phyloP scores from a whole-genome alignment of 2,797 vertebrate species.

The Okamejei kenojei region DNA sequence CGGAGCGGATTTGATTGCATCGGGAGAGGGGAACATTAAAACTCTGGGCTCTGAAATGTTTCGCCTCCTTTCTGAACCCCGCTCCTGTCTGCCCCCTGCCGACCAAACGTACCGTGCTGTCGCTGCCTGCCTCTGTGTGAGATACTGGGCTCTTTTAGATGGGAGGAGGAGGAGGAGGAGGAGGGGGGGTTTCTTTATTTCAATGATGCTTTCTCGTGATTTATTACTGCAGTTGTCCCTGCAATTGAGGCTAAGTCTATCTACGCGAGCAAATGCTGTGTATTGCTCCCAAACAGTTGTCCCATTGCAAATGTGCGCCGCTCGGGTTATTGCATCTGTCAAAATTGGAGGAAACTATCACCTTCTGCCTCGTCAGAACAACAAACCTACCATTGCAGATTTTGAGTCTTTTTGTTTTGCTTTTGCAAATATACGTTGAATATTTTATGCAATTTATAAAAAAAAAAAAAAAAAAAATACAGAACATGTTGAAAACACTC shows the following conservation, averaged over 20 bases:
- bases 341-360: neutral
- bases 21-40: neutral
- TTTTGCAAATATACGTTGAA: neutral
- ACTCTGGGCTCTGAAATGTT: neutral
- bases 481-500: no score
- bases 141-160: neutral
- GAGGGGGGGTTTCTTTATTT: neutral
- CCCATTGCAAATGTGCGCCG: neutral
- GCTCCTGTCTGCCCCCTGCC: slow-evolving; percentile 2
- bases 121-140: neutral
- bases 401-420: neutral
- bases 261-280: neutral
- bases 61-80: neutral
- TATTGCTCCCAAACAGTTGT: neutral
- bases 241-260: neutral
- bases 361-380: neutral
- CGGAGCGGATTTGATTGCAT: neutral
- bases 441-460: neutral
- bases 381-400: neutral
- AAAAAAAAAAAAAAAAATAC: no score
- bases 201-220: neutral
- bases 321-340: neutral
- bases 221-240: slow-evolving; percentile 33
- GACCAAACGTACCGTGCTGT: neutral
- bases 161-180: no score